phyloP scores from a whole-genome alignment of 2,888 invertebrate species.

The Barypeithes pellucidus region DNA sequence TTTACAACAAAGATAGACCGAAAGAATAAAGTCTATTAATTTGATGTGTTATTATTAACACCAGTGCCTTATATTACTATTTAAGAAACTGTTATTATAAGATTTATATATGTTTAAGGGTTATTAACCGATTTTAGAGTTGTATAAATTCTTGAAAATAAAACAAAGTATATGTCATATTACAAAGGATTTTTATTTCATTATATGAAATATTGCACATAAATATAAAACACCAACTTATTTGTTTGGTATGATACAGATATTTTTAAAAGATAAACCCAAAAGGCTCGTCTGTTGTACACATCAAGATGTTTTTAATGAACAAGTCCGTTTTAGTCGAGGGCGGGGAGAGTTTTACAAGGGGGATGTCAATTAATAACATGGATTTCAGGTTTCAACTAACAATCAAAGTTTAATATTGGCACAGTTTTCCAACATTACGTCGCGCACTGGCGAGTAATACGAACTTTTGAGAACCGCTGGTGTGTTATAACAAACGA shows the following conservation, averaged over 20 bases:
- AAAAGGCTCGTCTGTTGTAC: background rate
- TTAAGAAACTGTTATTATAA: background rate
- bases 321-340: too few species aligned
- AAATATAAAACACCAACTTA: slow-evolving; percentile 16
- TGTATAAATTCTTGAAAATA: slow-evolving; percentile 8
- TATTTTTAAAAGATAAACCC: background rate
- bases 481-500: too few species aligned
- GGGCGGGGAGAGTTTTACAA: too few species aligned
- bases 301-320: too few species aligned
- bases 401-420: too few species aligned
- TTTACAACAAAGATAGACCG: background rate
- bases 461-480: too few species aligned
- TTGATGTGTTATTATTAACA: background rate
- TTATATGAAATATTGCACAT: slow-evolving; percentile 4
- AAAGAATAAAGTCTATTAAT: background rate
- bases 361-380: too few species aligned
- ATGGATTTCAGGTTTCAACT: too few species aligned
- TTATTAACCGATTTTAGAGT: background rate
- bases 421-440: too few species aligned
- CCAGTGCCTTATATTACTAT: slow-evolving; percentile 10
- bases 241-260: background rate
- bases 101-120: background rate
- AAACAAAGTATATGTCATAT: slow-evolving; percentile 1
- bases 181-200: slow-evolving; percentile 10
- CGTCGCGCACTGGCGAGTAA: too few species aligned